Conservation (phyloP, 2,113 vertebrate genomes). For the Gambusia holbrooki region DNA sequence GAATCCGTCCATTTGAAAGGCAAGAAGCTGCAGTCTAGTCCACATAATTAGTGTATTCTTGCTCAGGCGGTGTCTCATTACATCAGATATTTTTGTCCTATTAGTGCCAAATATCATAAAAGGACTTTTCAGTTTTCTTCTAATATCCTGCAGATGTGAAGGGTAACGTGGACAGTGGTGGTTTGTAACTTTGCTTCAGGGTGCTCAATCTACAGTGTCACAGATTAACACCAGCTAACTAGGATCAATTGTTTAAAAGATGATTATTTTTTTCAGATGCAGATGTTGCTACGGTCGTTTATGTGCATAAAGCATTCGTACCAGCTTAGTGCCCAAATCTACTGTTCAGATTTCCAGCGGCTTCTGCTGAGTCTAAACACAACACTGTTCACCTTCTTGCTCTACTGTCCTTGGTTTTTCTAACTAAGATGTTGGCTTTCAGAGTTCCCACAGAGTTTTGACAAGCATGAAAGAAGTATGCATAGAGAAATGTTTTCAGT, state of each 20-base stretch:
- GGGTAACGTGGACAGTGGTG: slow-evolving; percentile 14
- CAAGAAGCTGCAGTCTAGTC: slow-evolving; percentile 23
- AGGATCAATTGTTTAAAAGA: slow-evolving; percentile 27
- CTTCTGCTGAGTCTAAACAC: slow-evolving; percentile 25
- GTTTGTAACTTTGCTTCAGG: slow-evolving; percentile 41
- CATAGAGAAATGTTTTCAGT: background rate
- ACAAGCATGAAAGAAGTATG: background rate
- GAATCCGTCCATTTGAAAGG: slow-evolving; percentile 7
- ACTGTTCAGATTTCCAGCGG: slow-evolving; percentile 20
- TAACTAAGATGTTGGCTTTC: slow-evolving; percentile 14
- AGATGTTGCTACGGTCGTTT: slow-evolving; percentile 30
- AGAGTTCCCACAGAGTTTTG: background rate
- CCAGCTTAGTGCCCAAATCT: slow-evolving; percentile 58
- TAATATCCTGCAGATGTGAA: slow-evolving; percentile 35
- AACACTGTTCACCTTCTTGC: background rate
- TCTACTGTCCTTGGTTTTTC: slow-evolving; percentile 15
- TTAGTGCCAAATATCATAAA: slow-evolving; percentile 66
- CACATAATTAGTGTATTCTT: slow-evolving; percentile 35
- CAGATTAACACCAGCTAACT: slow-evolving; percentile 58
- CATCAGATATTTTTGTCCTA: slow-evolving; percentile 41
- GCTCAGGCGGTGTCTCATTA: slow-evolving; percentile 51
- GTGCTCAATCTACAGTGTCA: slow-evolving; percentile 32
- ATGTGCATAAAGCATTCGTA: slow-evolving; percentile 40
- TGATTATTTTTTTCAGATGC: background rate
- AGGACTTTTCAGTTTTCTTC: slow-evolving; percentile 22